These are phyloP conservation scores for Spodoptera litura DNA, from an alignment of 1,140 invertebrate species.

Conservation along the genomic window DNA sequence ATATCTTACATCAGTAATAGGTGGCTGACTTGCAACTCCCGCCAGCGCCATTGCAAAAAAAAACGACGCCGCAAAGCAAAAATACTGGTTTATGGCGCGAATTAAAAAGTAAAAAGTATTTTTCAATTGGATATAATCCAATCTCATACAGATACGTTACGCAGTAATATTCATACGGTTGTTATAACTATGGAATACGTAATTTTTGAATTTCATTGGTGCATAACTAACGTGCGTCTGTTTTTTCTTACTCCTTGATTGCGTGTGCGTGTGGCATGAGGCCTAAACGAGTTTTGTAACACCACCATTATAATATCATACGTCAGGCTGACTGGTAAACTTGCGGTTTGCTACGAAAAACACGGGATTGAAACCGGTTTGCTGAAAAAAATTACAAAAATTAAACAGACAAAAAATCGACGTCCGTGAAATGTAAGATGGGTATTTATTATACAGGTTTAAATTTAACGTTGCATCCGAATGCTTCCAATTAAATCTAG, in stretches of 20 bases:
- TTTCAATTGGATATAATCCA: constrained; percentile 29
- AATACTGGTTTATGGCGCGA: constrained; percentile 23
- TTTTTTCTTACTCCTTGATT: constrained; percentile 33
- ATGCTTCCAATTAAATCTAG: constrained; percentile 36
- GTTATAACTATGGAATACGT: constrained; percentile 23
- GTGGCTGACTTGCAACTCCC: constrained; percentile 20
- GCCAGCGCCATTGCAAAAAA: constrained; percentile 5
- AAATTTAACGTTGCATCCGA: constrained; percentile 31
- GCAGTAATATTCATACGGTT: constrained; percentile 13
- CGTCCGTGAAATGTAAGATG: neutral
- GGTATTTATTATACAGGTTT: constrained; percentile 23
- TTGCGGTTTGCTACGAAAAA: constrained; percentile 1
- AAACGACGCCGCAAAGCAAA: neutral
- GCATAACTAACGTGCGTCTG: constrained; percentile 35
- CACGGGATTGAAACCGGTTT: constrained; percentile 15
- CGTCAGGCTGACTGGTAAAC: constrained; percentile 14
- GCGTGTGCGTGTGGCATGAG: constrained; percentile 23
- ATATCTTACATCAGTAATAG: constrained; percentile 21
- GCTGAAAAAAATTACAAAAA: neutral
- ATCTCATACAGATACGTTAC: constrained; percentile 19
- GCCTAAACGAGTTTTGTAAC: constrained; percentile 39
- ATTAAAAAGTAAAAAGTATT: constrained; percentile 28
- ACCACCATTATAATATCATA: constrained; percentile 35
- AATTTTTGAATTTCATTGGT: constrained; percentile 43
- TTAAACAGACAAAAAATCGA: constrained; percentile 10